Percentiles rank a stretch among this genome's conserved stretches.
Conservation (phyloP, 2,888 invertebrate genomes). For the Aspidapion aeneum region DNA sequence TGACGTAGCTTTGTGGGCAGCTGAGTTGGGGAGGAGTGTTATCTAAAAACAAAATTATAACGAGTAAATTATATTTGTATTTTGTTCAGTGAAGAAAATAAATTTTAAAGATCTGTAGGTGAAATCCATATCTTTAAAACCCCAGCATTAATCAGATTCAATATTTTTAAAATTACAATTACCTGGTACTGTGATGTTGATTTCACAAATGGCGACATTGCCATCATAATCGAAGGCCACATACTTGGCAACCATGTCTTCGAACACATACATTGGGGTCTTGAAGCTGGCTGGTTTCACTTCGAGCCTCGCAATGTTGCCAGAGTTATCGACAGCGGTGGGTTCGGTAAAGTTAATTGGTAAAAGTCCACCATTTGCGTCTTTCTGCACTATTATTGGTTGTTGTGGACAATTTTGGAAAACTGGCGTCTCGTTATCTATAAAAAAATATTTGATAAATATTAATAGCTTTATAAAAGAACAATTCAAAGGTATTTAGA, state of each 20-base stretch:
- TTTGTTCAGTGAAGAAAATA: too few species aligned
- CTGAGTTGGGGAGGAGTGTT: slow-evolving; percentile 86
- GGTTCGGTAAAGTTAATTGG: slow-evolving; percentile 94
- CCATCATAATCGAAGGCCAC: slow-evolving; percentile 97
- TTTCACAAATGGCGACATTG: slow-evolving; percentile 95
- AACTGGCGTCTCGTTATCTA: slow-evolving; percentile 92
- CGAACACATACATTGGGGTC: slow-evolving; percentile 83
- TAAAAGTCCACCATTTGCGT: slow-evolving; percentile 82
- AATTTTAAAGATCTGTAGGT: not conserved
- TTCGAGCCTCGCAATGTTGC: slow-evolving; percentile 89
- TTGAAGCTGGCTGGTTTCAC: slow-evolving; percentile 89
- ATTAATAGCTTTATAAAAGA: too few species aligned
- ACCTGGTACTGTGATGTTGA: slow-evolving; percentile 88
- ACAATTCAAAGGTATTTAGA: too few species aligned
- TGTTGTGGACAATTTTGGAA: slow-evolving; percentile 96
- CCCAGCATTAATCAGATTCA: too few species aligned
- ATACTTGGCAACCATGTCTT: slow-evolving; percentile 90
- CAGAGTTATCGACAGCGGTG: slow-evolving; percentile 92
- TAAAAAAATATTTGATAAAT: slow-evolving; percentile 32
- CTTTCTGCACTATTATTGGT: slow-evolving; percentile 85
- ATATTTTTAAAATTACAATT: slow-evolving; percentile 39
- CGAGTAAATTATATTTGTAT: too few species aligned
- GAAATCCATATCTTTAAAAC: not conserved
- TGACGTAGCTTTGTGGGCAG: slow-evolving; percentile 92
- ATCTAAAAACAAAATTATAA: slow-evolving; percentile 55